These are phyloP conservation scores for Hydractinia symbiolongicarpus DNA, from an alignment of 30 jellyfish, hydroid and myxozoan species.

Conservation along the genomic window DNA sequence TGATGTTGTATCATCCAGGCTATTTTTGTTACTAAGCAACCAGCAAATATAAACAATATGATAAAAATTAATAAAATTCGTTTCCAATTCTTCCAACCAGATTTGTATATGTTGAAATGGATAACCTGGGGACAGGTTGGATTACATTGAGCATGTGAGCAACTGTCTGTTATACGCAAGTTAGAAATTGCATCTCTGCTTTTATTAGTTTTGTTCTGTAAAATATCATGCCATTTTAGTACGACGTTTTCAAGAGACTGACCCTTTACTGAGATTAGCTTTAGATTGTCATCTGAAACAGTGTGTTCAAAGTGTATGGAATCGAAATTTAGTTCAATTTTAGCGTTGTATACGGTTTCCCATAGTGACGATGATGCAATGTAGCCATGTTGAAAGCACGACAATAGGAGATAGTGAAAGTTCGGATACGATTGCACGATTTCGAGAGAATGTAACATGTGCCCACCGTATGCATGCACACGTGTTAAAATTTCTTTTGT, in stretches of 20 bases:
- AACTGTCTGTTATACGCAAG: slow-evolving; percentile 20
- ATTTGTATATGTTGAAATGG: background rate
- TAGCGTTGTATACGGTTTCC: slow-evolving; percentile 43
- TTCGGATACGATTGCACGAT: slow-evolving; percentile 37
- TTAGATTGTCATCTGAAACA: slow-evolving; percentile 44
- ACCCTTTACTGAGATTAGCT: slow-evolving; percentile 40
- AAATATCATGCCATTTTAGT: slow-evolving; percentile 29
- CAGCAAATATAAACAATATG: background rate
- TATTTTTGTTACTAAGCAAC: slow-evolving; percentile 12
- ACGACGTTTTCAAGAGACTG: slow-evolving; percentile 27
- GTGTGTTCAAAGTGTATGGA: slow-evolving; percentile 54
- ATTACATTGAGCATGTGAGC: slow-evolving; percentile 71
- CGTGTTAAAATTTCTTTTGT: slow-evolving; percentile 44
- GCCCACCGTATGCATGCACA: slow-evolving; percentile 65
- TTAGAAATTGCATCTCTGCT: background rate
- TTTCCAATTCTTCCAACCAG: background rate
- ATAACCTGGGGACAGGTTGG: slow-evolving; percentile 67
- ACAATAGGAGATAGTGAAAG: slow-evolving; percentile 42
- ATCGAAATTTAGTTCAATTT: slow-evolving; percentile 32
- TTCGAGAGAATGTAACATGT: slow-evolving; percentile 37
- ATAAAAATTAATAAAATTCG: background rate
- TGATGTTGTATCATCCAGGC: slow-evolving; percentile 35
- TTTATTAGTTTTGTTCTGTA: background rate
- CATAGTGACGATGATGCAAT: slow-evolving; percentile 74
- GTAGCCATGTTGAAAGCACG: slow-evolving; percentile 83